Percentiles rank a stretch among this genome's conserved stretches.
Conservation (phyloP, 1,140 invertebrate genomes). For the Lasioglossum baleicum region DNA sequence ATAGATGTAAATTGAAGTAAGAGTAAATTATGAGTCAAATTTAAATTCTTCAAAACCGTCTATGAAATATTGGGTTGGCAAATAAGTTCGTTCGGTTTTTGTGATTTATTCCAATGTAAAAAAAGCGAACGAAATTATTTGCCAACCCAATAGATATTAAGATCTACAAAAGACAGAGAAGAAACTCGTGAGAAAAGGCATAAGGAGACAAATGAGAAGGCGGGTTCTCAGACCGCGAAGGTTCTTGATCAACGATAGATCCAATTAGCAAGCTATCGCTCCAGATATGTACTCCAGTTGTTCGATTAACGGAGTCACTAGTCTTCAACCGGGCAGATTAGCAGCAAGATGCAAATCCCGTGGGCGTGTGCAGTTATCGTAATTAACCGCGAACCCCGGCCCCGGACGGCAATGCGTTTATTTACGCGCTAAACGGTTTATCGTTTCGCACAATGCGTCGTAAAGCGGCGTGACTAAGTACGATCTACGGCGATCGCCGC, state of each 20-base stretch:
- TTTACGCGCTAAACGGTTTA: slow-evolving; percentile 27
- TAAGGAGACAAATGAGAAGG: too few relatives aligned
- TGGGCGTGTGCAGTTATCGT: neutral
- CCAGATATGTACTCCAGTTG: neutral
- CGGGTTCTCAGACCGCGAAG: too few relatives aligned
- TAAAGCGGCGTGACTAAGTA: slow-evolving; percentile 29
- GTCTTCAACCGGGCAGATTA: neutral
- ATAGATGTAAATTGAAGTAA: too few relatives aligned
- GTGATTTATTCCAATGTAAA: too few relatives aligned
- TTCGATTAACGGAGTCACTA: neutral
- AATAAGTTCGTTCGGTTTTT: too few relatives aligned
- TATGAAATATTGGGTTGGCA: too few relatives aligned
- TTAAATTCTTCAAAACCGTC: too few relatives aligned
- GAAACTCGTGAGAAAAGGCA: too few relatives aligned
- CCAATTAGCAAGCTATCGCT: neutral
- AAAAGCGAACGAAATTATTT: too few relatives aligned
- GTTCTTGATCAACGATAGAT: neutral
- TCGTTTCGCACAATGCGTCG: slow-evolving; percentile 20
- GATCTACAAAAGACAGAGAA: too few relatives aligned
- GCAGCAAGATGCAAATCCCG: neutral
- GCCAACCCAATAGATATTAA: too few relatives aligned
- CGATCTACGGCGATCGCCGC: slow-evolving; percentile 6
- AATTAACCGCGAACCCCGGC: slow-evolving; percentile 5
- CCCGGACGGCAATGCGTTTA: neutral
- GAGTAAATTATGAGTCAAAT: too few relatives aligned